phyloP scores from a whole-genome alignment of 2,113 vertebrate species.

The Eurystomus gularis region DNA sequence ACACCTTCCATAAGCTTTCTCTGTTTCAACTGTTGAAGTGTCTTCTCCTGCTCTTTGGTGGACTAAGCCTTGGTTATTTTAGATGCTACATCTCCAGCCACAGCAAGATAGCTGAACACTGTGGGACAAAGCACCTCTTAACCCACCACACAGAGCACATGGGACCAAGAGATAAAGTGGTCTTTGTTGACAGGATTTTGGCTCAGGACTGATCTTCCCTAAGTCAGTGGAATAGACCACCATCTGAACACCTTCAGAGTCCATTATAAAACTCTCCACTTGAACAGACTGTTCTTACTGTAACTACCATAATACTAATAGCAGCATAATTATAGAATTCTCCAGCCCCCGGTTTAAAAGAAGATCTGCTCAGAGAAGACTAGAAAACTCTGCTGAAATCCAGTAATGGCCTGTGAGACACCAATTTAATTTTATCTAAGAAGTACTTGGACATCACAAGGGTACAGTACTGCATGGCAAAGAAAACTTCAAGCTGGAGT shows the following conservation, averaged over 20 bases:
- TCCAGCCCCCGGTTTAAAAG: background rate
- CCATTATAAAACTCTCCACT: constrained; percentile 8
- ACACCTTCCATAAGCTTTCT: background rate
- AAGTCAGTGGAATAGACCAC: background rate
- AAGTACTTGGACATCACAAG: background rate
- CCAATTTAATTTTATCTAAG: constrained; percentile 9
- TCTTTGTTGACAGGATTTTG: background rate
- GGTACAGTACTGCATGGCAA: background rate
- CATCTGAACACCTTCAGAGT: background rate
- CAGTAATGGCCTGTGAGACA: background rate
- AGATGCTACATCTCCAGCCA: background rate
- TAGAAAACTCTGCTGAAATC: constrained; percentile 5
- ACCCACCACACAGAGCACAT: background rate
- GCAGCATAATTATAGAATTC: constrained; percentile 23
- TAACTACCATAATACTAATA: constrained; percentile 32
- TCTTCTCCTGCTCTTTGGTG: background rate
- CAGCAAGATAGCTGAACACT: background rate
- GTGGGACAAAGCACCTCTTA: background rate
- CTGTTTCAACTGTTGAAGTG: background rate
- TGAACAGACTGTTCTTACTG: background rate
- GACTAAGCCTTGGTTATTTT: background rate
- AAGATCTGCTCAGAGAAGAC: constrained; percentile 9
- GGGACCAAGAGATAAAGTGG: background rate
- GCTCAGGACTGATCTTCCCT: background rate
- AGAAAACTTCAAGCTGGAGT: constrained; percentile 15